Conservation (phyloP, 1,140 invertebrate genomes). For the Polypedilum vanderplanki region DNA sequence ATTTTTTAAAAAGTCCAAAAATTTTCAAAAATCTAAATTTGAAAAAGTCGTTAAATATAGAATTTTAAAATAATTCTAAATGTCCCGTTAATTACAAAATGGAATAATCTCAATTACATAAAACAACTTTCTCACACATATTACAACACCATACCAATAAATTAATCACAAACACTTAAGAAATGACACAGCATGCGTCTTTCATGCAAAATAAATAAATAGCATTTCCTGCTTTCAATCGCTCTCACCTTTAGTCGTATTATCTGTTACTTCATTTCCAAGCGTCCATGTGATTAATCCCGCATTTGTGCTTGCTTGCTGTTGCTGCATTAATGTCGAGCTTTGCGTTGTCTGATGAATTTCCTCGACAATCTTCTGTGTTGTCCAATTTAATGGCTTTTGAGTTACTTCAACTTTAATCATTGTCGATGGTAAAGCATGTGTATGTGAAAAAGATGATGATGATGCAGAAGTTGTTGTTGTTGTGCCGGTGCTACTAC, state of each 20-base stretch:
- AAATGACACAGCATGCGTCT: not conserved
- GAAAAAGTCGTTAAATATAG: not conserved
- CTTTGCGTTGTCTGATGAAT: conserved; percentile 35
- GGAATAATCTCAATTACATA: not conserved
- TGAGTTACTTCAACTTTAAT: conserved; percentile 9
- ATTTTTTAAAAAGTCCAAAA: too few species aligned
- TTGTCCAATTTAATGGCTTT: conserved; percentile 22
- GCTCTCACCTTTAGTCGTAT: not conserved
- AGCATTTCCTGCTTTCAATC: not conserved
- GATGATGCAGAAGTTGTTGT: conserved; percentile 31
- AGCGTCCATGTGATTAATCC: conserved; percentile 31
- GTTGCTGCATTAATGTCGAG: conserved; percentile 37
- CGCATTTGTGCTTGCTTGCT: conserved; percentile 37
- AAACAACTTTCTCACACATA: not conserved
- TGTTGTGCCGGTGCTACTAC: conserved; percentile 35
- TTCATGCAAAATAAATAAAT: conserved; percentile 1
- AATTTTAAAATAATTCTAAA: not conserved
- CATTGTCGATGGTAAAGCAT: conserved; percentile 32
- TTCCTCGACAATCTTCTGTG: not conserved
- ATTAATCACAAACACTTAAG: not conserved
- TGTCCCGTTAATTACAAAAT: not conserved
- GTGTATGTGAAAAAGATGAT: conserved; percentile 35
- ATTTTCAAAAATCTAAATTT: not conserved
- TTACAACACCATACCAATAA: not conserved
- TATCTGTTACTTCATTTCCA: conserved; percentile 31